phyloP scores from a whole-genome alignment of 1,140 invertebrate genomes.

The Euura saliciscinereae region DNA sequence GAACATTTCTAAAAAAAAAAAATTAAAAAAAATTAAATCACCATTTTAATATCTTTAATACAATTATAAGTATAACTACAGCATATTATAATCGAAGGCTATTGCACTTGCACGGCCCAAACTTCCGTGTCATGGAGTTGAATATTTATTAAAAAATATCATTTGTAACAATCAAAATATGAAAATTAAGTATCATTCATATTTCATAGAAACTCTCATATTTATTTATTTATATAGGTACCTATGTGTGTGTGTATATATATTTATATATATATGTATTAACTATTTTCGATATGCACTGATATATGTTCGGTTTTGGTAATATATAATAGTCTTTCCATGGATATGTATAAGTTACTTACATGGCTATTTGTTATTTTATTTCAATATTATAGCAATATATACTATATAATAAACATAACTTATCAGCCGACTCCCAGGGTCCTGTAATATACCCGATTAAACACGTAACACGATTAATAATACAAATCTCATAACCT shows the following conservation, averaged over 20 bases:
- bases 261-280: not conserved
- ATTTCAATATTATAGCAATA: not conserved
- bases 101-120: slow-evolving; percentile 4
- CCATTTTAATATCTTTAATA: not conserved
- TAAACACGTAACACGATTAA: not conserved
- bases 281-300: slow-evolving; percentile 1
- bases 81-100: not conserved
- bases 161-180: not conserved
- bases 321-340: slow-evolving; percentile 16
- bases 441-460: not conserved
- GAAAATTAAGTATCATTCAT: not conserved
- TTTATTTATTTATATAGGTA: not conserved
- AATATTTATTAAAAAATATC: not conserved
- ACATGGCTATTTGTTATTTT: slow-evolving; percentile 8
- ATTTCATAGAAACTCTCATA: slow-evolving; percentile 6
- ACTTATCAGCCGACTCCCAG: slow-evolving; percentile 31
- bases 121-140: not conserved
- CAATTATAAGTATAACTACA: not conserved
- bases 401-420: slow-evolving; percentile 57
- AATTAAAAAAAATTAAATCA: not conserved
- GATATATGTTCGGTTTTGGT: not conserved
- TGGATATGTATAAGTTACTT: slow-evolving; percentile 12
- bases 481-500: not conserved
- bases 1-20: not conserved
- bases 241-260: not conserved